A percentile compares a stretch with the other conserved stretches of the same genome.
phyloP scores from a whole-genome alignment of 2,113 vertebrate species.

The Erythrolamprus reginae region DNA sequence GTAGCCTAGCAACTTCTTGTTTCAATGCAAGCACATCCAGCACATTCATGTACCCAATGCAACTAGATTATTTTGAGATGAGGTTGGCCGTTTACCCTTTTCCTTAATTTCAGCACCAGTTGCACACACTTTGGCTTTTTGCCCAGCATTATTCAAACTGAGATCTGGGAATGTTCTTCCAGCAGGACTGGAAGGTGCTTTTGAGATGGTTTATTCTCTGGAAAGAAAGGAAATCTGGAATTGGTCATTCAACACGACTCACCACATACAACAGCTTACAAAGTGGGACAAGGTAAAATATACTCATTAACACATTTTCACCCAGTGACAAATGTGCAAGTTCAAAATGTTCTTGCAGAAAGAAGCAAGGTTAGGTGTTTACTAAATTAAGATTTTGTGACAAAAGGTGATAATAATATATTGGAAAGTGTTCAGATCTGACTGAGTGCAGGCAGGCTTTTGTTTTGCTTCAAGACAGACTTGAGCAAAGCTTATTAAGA shows the following conservation, averaged over 20 bases:
- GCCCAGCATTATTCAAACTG: neutral
- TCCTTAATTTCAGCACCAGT: constrained; percentile 48
- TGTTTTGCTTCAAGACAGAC: neutral
- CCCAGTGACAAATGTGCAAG: constrained; percentile 31
- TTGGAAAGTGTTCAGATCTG: neutral
- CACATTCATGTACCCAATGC: constrained; percentile 33
- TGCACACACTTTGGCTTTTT: accelerated
- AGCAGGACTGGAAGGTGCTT: neutral
- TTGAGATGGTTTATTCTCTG: neutral
- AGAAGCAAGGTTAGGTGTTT: constrained; percentile 11
- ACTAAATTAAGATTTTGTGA: constrained; percentile 9
- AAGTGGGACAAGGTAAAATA: constrained; percentile 38
- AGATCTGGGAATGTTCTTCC: constrained; percentile 1
- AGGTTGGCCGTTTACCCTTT: constrained; percentile 40
- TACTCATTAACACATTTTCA: constrained; percentile 45
- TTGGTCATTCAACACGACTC: neutral
- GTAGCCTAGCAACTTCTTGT: constrained; percentile 86
- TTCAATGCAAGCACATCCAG: constrained; percentile 35
- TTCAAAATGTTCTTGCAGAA: constrained; percentile 43
- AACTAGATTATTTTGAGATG: constrained; percentile 48
- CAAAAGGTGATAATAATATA: neutral
- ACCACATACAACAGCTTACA: constrained; percentile 26
- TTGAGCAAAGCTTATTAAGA: neutral
- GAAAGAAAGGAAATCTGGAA: constrained; percentile 7
- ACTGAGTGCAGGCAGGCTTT: neutral